These are phyloP conservation scores for Diogma glabrata DNA, from an alignment of 2,888 invertebrate species.

Conservation along the genomic window DNA sequence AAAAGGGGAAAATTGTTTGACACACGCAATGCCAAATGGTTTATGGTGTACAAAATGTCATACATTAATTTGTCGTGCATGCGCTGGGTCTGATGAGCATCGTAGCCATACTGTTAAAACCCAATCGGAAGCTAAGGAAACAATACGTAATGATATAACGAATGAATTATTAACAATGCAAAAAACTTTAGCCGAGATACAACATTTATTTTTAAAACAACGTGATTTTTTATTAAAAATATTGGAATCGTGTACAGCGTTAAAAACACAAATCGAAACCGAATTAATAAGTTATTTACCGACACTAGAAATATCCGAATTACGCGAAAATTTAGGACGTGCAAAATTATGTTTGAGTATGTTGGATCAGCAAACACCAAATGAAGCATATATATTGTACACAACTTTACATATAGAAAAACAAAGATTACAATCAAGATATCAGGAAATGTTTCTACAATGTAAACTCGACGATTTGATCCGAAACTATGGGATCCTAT, in stretches of 20 bases:
- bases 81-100: constrained; percentile 53
- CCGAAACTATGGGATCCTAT: constrained; percentile 50
- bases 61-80: constrained; percentile 51
- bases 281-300: constrained; percentile 57
- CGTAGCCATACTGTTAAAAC: constrained; percentile 55
- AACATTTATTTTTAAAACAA: constrained; percentile 56
- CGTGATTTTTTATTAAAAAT: constrained; percentile 60
- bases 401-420: constrained; percentile 51
- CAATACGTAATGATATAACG: constrained; percentile 51
- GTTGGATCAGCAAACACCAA: constrained; percentile 41
- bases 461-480: constrained; percentile 60
- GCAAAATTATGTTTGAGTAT: constrained; percentile 47
- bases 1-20: constrained; percentile 49
- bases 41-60: constrained; percentile 60
- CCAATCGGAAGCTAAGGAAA: constrained; percentile 53
- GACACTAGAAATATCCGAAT: constrained; percentile 53
- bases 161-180: constrained; percentile 55
- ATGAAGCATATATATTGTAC: constrained; percentile 49
- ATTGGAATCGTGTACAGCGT: constrained; percentile 58
- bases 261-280: constrained; percentile 64
- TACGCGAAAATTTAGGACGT: constrained; percentile 49
- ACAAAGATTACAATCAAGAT: constrained; percentile 52
- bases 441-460: constrained; percentile 59
- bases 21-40: constrained; percentile 59
- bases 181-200: constrained; percentile 56